Evolutionary conservation across 2,797 vertebrate genomes (phyloP).

Genomic region (Tolypeutes matacus): DNA sequence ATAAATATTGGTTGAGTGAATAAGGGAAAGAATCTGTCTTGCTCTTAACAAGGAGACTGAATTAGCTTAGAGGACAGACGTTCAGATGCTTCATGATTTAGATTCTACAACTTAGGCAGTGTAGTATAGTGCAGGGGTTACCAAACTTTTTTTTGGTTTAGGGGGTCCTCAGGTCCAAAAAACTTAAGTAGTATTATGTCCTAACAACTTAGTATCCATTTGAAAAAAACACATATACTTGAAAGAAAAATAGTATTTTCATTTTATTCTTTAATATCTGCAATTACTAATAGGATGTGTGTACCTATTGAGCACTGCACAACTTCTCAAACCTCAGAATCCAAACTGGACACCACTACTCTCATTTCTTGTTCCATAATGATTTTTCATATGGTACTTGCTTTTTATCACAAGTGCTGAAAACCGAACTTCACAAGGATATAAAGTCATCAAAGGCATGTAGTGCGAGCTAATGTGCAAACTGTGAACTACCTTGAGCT

Average conservation of each 20-base stretch:
- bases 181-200: background rate
- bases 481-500: background rate
- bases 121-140: background rate
- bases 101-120: background rate
- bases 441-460: background rate
- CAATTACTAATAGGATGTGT: background rate
- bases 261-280: background rate
- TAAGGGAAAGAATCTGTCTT: background rate
- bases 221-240: background rate
- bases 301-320: background rate
- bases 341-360: background rate
- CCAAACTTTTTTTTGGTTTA: background rate
- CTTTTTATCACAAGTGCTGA: background rate
- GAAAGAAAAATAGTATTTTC: background rate
- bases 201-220: background rate
- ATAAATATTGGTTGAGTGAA: background rate
- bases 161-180: background rate
- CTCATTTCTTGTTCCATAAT: background rate
- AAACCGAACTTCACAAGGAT: constrained; percentile 11
- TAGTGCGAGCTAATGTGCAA: background rate
- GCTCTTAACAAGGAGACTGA: background rate
- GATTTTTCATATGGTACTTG: background rate
- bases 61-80: background rate
- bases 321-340: background rate
- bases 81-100: background rate